Evolutionary conservation across 2,888 invertebrate species (phyloP).

Genomic region (Seira ritae): DNA sequence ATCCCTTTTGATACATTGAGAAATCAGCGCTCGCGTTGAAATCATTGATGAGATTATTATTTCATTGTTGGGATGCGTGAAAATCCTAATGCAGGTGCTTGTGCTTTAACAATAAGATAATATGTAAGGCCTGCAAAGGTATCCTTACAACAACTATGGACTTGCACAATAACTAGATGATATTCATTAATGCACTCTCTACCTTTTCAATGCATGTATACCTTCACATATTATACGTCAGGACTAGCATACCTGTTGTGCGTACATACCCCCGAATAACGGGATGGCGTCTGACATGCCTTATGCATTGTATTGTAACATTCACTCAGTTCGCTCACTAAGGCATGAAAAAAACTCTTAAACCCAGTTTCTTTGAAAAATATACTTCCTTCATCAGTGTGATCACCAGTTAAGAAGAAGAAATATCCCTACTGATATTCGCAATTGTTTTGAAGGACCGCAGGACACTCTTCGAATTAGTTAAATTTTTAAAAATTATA

Average conservation of each 20-base stretch:
- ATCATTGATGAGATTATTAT: too few species aligned
- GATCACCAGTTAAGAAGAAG: neutral
- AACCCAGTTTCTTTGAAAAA: constrained; percentile 40
- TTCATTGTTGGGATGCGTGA: too few species aligned
- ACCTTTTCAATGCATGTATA: constrained; percentile 5
- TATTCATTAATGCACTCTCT: too few species aligned
- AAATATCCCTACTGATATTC: too few species aligned
- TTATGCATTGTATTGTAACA: constrained; percentile 55
- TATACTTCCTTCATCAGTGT: constrained; percentile 8
- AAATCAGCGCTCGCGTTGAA: too few species aligned
- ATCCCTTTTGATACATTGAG: too few species aligned
- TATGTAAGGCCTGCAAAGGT: neutral
- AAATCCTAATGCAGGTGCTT: neutral
- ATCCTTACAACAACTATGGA: neutral
- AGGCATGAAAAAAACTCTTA: constrained; percentile 49
- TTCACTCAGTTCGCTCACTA: constrained; percentile 30
- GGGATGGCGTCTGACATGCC: constrained; percentile 56
- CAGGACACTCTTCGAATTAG: too few species aligned
- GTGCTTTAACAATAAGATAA: neutral
- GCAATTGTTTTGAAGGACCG: too few species aligned
- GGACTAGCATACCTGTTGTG: neutral
- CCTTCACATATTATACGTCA: neutral
- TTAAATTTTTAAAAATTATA: too few species aligned
- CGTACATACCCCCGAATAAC: constrained; percentile 36
- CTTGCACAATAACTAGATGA: neutral